Evolutionary conservation across 2,888 invertebrate genomes (phyloP).

Genomic region (Lottia gigantea): DNA sequence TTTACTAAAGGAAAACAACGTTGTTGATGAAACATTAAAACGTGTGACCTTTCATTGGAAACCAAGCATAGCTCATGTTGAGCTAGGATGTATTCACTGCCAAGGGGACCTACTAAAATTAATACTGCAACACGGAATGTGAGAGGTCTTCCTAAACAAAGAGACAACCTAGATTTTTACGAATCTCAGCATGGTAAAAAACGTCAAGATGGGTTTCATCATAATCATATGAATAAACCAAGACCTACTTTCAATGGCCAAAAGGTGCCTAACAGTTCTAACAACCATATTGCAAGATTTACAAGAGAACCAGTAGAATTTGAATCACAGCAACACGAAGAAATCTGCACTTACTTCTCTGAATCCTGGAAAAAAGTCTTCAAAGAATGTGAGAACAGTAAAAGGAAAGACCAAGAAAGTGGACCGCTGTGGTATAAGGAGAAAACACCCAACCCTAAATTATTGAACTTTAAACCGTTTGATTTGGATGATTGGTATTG

Average conservation of each 20-base stretch:
- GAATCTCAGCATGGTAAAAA: neutral
- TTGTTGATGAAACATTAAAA: neutral
- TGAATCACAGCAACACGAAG: neutral
- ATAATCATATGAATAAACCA: neutral
- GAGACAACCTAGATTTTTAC: neutral
- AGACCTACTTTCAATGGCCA: slow-evolving; percentile 4
- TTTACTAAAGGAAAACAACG: neutral
- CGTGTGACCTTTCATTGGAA: neutral
- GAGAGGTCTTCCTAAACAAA: slow-evolving; percentile 4
- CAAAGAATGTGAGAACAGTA: neutral
- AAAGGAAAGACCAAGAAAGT: neutral
- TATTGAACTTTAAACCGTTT: neutral
- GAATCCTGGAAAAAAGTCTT: neutral
- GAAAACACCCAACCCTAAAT: slow-evolving; percentile 3
- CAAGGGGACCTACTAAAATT: slow-evolving; percentile 6
- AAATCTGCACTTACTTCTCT: neutral
- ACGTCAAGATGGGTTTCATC: too few species aligned
- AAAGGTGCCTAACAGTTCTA: neutral
- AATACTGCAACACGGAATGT: slow-evolving; percentile 1
- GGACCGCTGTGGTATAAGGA: slow-evolving; percentile 1
- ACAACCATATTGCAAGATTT: neutral
- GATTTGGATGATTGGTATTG: neutral
- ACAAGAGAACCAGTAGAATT: neutral
- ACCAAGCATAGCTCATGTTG: neutral
- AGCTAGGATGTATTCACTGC: neutral